These are phyloP conservation scores for Sinonovacula constricta DNA, from an alignment of 1,140 invertebrate genomes.

Conservation along the genomic window DNA sequence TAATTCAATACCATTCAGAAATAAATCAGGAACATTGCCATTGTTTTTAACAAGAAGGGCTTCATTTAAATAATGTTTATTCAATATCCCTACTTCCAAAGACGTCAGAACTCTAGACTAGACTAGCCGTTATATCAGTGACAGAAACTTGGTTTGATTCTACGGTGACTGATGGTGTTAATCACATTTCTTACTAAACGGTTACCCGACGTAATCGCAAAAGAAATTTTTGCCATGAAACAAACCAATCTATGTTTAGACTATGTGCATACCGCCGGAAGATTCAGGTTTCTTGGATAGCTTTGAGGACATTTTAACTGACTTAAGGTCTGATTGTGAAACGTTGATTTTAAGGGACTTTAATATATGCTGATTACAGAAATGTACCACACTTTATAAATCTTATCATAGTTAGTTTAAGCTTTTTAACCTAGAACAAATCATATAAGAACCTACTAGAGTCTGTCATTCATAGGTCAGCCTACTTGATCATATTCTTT, in stretches of 20 bases:
- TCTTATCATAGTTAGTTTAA: slow-evolving; percentile 18
- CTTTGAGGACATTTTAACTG: slow-evolving; percentile 27
- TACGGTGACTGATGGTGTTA: no score
- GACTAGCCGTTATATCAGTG: no score
- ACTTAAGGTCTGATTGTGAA: slow-evolving; percentile 24
- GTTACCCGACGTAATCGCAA: no score
- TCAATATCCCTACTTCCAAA: no score
- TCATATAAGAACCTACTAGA: slow-evolving; percentile 39
- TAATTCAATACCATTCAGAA: no score
- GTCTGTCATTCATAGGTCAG: slow-evolving; percentile 7
- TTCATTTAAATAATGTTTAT: no score
- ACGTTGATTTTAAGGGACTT: slow-evolving; percentile 39
- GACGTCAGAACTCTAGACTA: no score
- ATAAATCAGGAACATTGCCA: no score
- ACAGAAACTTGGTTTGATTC: no score
- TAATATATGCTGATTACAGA: slow-evolving; percentile 41
- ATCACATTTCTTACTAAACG: no score
- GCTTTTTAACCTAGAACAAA: slow-evolving; percentile 37
- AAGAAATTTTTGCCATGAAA: slow-evolving; percentile 40
- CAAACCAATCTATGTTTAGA: slow-evolving; percentile 34
- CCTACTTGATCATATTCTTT: slow-evolving; percentile 45
- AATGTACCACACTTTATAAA: slow-evolving; percentile 9
- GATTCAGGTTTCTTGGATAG: slow-evolving; percentile 3
- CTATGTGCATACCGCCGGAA: slow-evolving; percentile 25
- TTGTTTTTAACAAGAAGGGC: no score